A percentile compares a stretch with the other conserved stretches of the same genome.
These are phyloP conservation scores for Megatriorchis doriae DNA, from an alignment of 2,113 vertebrate genomes.

Conservation along the genomic window DNA sequence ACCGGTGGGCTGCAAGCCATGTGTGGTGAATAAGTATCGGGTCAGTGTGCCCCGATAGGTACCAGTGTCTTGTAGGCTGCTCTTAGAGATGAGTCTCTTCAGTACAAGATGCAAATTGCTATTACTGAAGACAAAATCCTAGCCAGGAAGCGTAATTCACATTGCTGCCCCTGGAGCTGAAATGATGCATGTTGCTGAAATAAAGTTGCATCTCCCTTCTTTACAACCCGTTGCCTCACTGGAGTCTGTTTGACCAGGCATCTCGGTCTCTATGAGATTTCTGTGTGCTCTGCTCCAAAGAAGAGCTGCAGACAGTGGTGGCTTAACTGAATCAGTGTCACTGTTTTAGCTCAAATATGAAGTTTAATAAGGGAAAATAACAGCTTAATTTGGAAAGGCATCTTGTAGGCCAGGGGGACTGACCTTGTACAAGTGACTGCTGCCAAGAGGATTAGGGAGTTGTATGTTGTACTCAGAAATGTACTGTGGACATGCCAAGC, in stretches of 20 bases:
- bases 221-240: background rate
- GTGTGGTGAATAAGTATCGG: background rate
- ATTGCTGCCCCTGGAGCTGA: background rate
- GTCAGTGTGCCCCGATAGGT: background rate
- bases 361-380: slow-evolving; percentile 44
- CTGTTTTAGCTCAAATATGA: slow-evolving; percentile 24
- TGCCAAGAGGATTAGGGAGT: slow-evolving; percentile 31
- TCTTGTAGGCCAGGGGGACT: background rate
- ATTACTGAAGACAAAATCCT: background rate
- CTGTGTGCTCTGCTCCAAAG: background rate
- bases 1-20: accelerated
- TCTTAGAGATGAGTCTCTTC: background rate
- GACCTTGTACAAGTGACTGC: background rate
- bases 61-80: background rate
- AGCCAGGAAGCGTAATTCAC: background rate
- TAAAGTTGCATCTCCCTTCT: background rate
- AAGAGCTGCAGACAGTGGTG: background rate
- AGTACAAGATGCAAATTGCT: background rate
- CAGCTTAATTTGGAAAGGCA: slow-evolving; percentile 14
- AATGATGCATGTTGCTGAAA: background rate
- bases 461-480: background rate
- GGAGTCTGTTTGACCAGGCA: background rate
- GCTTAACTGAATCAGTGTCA: slow-evolving; percentile 14
- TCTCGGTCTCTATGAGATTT: background rate
- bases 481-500: background rate